phyloP scores from a whole-genome alignment of 1,140 invertebrate genomes.

The Solenopsis invicta region DNA sequence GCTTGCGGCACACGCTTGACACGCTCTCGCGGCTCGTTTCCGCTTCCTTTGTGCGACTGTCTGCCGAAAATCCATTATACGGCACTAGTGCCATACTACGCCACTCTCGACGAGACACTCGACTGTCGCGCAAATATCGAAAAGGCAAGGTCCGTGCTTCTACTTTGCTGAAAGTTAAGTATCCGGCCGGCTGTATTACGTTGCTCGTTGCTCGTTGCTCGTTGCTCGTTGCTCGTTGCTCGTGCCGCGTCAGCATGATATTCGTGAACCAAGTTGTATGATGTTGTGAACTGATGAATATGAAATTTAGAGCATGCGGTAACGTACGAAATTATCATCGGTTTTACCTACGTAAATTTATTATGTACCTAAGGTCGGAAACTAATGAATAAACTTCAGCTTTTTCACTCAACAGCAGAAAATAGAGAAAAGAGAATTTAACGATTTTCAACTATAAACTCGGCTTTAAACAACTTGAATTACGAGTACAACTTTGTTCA shows the following conservation, averaged over 20 bases:
- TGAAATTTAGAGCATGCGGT: constrained; percentile 6
- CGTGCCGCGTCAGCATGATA: constrained; percentile 29
- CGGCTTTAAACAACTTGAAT: constrained; percentile 23
- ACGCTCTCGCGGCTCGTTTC: constrained; percentile 39
- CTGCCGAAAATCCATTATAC: constrained; percentile 45
- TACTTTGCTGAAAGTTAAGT: constrained; percentile 26
- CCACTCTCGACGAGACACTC: constrained; percentile 31
- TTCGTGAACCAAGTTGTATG: constrained; percentile 7
- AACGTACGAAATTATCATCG: constrained; percentile 36
- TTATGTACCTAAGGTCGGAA: constrained; percentile 14
- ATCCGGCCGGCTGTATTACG: not conserved
- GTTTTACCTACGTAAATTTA: constrained; percentile 27
- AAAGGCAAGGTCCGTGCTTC: constrained; percentile 3
- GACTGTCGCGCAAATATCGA: constrained; percentile 51
- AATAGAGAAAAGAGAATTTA: constrained; percentile 1
- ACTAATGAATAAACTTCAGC: constrained; percentile 42
- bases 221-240: too few species aligned
- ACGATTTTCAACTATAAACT: constrained; percentile 4
- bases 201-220: too few species aligned
- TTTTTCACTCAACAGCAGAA: constrained; percentile 14
- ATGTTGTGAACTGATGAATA: constrained; percentile 21
- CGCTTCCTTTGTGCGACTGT: constrained; percentile 10
- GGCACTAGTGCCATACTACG: not conserved
- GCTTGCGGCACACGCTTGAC: not conserved
- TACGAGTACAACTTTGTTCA: constrained; percentile 14